phyloP scores from a whole-genome alignment of 2,797 vertebrate genomes.

The Staurois parvus region DNA sequence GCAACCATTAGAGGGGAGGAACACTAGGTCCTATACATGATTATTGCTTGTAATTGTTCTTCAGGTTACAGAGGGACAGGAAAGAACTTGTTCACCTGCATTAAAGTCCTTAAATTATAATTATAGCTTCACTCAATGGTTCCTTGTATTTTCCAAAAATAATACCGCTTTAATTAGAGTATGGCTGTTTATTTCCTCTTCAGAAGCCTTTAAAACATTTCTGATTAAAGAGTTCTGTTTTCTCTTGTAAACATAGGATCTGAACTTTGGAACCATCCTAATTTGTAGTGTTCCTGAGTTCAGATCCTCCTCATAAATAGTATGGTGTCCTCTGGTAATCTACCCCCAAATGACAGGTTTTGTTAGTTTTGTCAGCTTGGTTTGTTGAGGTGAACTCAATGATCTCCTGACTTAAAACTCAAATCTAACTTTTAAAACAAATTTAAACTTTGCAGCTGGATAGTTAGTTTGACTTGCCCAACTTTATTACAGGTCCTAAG shows the following conservation, averaged over 20 bases:
- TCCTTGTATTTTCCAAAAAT: background rate
- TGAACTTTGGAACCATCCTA: background rate
- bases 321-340: background rate
- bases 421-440: too few species aligned
- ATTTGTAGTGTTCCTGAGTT: background rate
- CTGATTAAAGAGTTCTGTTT: background rate
- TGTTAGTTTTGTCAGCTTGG: background rate
- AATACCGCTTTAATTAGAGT: background rate
- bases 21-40: too few species aligned
- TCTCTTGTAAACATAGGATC: background rate
- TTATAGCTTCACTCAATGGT: background rate
- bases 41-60: too few species aligned
- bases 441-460: background rate
- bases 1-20: too few species aligned
- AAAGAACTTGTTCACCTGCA: too few species aligned
- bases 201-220: background rate
- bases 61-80: too few species aligned
- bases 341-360: background rate
- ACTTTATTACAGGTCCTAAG: too few species aligned
- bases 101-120: background rate
- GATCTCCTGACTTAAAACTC: too few species aligned
- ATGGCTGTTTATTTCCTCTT: background rate
- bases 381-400: background rate
- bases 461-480: too few species aligned
- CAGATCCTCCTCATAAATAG: background rate